Evolutionary conservation across 2,797 vertebrate species (phyloP).

Genomic region (Sparus aurata): DNA sequence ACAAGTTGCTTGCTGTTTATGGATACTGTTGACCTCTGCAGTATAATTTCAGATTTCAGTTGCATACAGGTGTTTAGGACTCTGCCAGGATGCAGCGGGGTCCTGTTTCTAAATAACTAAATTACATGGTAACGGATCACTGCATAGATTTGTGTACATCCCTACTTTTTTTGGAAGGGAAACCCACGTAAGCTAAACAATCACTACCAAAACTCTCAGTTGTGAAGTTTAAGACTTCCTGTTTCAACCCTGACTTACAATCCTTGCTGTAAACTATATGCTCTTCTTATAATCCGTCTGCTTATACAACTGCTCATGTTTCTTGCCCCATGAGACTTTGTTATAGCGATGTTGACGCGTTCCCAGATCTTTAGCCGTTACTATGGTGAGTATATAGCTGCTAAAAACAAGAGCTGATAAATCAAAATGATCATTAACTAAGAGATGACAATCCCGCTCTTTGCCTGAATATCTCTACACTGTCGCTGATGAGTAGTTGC

Average conservation of each 20-base stretch:
- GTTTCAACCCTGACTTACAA: not conserved
- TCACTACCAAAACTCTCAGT: not conserved
- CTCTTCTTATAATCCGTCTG: not conserved
- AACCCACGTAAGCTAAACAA: not conserved
- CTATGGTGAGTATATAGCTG: not conserved
- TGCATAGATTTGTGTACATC: too few relatives aligned
- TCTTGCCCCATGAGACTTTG: not conserved
- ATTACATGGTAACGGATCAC: too few relatives aligned
- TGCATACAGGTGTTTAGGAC: too few relatives aligned
- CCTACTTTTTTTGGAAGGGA: not conserved
- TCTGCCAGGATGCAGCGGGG: too few relatives aligned
- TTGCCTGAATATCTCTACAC: not conserved
- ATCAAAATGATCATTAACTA: not conserved
- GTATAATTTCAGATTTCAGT: too few relatives aligned
- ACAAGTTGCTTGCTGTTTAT: too few relatives aligned
- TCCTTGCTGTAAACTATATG: not conserved
- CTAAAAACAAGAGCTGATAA: not conserved
- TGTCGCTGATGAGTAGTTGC: constrained; percentile 7
- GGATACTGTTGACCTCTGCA: too few relatives aligned
- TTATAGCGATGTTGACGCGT: too few relatives aligned
- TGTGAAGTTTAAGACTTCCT: not conserved
- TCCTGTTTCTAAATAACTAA: too few relatives aligned
- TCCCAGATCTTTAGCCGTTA: not conserved
- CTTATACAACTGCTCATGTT: not conserved
- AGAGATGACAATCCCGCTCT: constrained; percentile 10